These are phyloP conservation scores for Muraenolepis orangiensis DNA, from an alignment of 2,797 vertebrate genomes.

Conservation along the genomic window DNA sequence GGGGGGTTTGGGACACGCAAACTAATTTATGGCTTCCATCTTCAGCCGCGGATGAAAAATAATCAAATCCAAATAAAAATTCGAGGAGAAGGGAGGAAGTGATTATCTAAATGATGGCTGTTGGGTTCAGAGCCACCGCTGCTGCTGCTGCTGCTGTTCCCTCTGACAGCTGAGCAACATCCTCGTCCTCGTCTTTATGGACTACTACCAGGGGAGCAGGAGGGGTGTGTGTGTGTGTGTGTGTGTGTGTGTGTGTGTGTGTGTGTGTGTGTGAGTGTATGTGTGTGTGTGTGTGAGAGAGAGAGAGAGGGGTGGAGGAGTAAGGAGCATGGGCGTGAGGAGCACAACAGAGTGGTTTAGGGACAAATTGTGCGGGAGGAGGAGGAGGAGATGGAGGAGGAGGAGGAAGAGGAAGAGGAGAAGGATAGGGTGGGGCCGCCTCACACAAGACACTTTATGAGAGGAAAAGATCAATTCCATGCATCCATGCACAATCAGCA, in stretches of 20 bases:
- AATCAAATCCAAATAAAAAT: conserved; percentile 76
- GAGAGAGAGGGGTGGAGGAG: conserved; percentile 9
- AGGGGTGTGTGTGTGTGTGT: no score
- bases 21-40: conserved; percentile 72
- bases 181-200: conserved; percentile 66
- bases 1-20: conserved; percentile 55
- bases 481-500: conserved; percentile 49
- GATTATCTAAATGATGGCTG: conserved; percentile 72
- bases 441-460: conserved; percentile 82
- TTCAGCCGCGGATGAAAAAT: conserved; percentile 65
- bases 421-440: conserved; percentile 83
- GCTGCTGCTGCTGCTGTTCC: conserved; percentile 50
- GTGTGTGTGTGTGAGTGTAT: no score
- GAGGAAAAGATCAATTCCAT: conserved; percentile 88
- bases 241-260: no score
- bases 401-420: conserved; percentile 31
- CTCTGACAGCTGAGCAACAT: conserved; percentile 68
- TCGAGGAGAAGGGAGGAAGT: conserved; percentile 65
- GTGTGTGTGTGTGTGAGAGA: no score
- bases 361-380: conserved; percentile 80
- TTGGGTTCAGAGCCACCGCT: conserved; percentile 38
- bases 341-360: conserved; percentile 85
- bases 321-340: conserved; percentile 26
- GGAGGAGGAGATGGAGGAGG: conserved; percentile 57
- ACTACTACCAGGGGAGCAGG: conserved; percentile 62